Evolutionary conservation across 2,888 invertebrate genomes (phyloP).

Genomic region (Hypena proboscidalis): DNA sequence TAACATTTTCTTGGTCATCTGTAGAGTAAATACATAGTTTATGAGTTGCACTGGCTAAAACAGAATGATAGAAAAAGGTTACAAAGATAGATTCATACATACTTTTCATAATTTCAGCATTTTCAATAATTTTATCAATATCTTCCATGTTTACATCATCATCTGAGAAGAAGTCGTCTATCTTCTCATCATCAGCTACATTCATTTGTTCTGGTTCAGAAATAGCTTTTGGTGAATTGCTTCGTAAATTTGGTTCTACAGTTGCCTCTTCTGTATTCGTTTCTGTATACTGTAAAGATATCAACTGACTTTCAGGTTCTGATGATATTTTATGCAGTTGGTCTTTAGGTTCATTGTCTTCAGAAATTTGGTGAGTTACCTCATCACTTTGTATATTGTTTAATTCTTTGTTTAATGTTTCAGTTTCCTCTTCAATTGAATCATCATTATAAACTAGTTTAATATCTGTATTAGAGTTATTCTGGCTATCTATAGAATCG

Average conservation of each 20-base stretch:
- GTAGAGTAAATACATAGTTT: conserved; percentile 1
- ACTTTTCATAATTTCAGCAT: conserved; percentile 65
- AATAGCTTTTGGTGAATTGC: too few species aligned
- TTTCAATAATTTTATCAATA: conserved; percentile 70
- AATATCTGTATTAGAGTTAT: conserved; percentile 46
- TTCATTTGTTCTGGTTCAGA: conserved; percentile 28
- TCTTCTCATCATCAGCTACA: conserved; percentile 38
- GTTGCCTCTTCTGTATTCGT: conserved; percentile 5
- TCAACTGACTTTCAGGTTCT: conserved; percentile 38
- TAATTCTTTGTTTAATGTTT: conserved; percentile 16
- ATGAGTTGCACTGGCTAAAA: neutral
- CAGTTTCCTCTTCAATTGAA: conserved; percentile 46
- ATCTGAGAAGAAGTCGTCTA: conserved; percentile 58
- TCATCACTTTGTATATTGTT: conserved; percentile 16
- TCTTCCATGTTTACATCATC: conserved; percentile 70
- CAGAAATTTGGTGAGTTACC: conserved; percentile 5
- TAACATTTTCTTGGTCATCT: conserved; percentile 43
- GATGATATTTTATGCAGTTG: conserved; percentile 4
- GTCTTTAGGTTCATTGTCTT: conserved; percentile 17
- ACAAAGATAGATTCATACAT: conserved; percentile 8
- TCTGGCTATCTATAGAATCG: conserved; percentile 9
- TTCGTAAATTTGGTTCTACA: conserved; percentile 8
- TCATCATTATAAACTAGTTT: conserved; percentile 49
- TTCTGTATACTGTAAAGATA: conserved; percentile 35
- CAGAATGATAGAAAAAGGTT: neutral